Evolutionary conservation across 1,140 invertebrate species (phyloP), one percentile per base, ranked within the genome.

Genomic region (Aradophagus sp.): DNA sequence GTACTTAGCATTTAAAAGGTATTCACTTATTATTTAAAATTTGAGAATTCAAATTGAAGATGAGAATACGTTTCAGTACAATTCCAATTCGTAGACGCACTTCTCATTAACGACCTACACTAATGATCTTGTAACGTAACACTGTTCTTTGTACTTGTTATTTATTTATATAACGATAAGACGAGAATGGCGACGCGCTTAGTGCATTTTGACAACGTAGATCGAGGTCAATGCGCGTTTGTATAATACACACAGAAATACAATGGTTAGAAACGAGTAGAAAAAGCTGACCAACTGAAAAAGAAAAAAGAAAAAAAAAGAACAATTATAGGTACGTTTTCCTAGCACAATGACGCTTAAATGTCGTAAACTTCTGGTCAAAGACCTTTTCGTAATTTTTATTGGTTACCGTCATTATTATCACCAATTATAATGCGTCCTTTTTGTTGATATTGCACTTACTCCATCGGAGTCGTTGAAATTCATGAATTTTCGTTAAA

Each of bases 111-210:
- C 58, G 26, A 32, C 52, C 58, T 63, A n/a, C 41, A 75, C 68
- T 72, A 75, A 74, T 36, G 35, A 53, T 69, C 52, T 73, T 45
- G 27, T 48, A 59, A 38, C 42, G 26, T 55, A 48, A 56, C 36
- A 35, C 45, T 58, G 59, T 59, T 48, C 45, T 44, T 56, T 45
- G 27, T 56, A 73, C 17, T 70, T 81, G 78, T 84, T 84, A 82
- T 80, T 82, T 84, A 83, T 82, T 83, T 82, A 75, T 81, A 76
- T 47, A 13, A 31, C 29, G 32, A 34, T 13, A 14, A 14, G 14
- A 34, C 29, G 2, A 63, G 39, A 52, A 56, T 5, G 17, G 53
- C 17, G 52, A 27, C 56, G 34, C 39, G 36, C 39, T 35, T 70
- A n/a, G 31, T 41, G 55, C 32, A 48, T 55, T 61, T 61, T 74